phyloP scores from a whole-genome alignment of 2,113 vertebrate species.

The Heloderma charlesbogerti region DNA sequence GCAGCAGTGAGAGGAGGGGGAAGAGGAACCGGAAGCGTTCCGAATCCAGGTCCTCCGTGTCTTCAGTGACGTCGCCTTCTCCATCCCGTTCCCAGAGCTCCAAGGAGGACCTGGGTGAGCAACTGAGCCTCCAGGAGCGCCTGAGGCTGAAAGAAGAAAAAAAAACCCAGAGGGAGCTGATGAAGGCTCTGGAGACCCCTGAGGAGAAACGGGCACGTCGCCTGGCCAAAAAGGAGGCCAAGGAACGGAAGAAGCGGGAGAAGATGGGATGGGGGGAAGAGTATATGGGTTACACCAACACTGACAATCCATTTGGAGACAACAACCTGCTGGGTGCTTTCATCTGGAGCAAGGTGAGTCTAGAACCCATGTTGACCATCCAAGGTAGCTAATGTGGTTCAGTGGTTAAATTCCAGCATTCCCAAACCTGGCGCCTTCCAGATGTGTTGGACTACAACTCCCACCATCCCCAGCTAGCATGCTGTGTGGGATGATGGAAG shows the following conservation, averaged over 20 bases:
- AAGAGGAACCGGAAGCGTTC: constrained; percentile 51
- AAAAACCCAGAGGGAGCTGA: constrained; percentile 84
- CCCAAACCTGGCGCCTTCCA: background rate
- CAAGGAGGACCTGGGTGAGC: constrained; percentile 57
- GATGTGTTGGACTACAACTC: background rate
- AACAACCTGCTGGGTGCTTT: constrained; percentile 97
- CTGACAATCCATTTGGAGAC: constrained; percentile 97
- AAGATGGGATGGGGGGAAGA: constrained; percentile 99
- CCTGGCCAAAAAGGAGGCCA: constrained; percentile 94
- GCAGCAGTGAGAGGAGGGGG: constrained; percentile 36
- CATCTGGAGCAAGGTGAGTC: constrained; percentile 95
- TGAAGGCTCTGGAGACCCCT: constrained; percentile 95
- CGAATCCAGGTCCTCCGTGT: constrained; percentile 77
- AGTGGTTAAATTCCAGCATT: background rate
- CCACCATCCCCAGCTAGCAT: background rate
- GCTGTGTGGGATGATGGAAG: background rate
- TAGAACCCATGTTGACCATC: fast-evolving
- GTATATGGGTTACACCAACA: constrained; percentile 99
- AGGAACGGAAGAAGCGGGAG: constrained; percentile 95
- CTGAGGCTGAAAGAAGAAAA: constrained; percentile 77
- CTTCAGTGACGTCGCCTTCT: constrained; percentile 76
- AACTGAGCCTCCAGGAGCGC: constrained; percentile 77
- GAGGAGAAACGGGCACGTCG: constrained; percentile 95
- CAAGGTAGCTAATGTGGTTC: fast-evolving
- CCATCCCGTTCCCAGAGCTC: constrained; percentile 33